A percentile compares a stretch with the other conserved stretches of the same genome.
Evolutionary conservation across 2,113 vertebrate genomes (phyloP).

Genomic region (Oncorhynchus gorbuscha): DNA sequence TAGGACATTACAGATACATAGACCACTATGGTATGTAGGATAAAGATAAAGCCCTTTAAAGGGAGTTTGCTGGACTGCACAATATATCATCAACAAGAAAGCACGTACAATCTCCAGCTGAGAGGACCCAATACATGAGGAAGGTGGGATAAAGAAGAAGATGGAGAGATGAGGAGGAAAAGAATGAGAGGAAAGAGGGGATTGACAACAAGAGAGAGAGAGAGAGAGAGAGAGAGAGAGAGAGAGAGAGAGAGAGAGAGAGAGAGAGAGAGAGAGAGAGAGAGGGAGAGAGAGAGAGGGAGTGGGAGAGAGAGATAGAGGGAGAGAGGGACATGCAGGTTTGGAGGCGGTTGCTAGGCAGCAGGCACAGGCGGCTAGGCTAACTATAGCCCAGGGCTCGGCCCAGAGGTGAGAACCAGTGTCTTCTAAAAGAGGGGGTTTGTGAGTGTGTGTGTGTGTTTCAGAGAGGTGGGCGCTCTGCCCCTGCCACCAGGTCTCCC

Average conservation of each 20-base stretch:
- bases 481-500: neutral
- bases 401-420: constrained; percentile 35
- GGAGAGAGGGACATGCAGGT: constrained; percentile 7
- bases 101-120: too few relatives aligned
- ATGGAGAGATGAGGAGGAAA: neutral
- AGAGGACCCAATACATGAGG: too few relatives aligned
- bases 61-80: too few relatives aligned
- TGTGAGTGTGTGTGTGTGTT: neutral
- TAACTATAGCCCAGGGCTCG: constrained; percentile 42
- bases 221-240: neutral
- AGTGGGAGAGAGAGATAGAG: too few relatives aligned
- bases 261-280: too few relatives aligned
- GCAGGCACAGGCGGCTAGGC: constrained; percentile 23
- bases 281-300: too few relatives aligned
- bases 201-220: neutral
- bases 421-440: neutral
- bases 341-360: constrained; percentile 47
- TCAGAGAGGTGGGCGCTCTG: neutral
- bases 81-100: too few relatives aligned
- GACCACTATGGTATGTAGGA: too few relatives aligned
- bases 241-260: neutral
- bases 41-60: too few relatives aligned
- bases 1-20: too few relatives aligned
- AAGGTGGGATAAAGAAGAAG: neutral
- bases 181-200: neutral